A percentile compares a stretch with the other conserved stretches of the same genome.
Evolutionary conservation across 2,888 invertebrate genomes (phyloP).

Genomic region (Xylophagus ater): DNA sequence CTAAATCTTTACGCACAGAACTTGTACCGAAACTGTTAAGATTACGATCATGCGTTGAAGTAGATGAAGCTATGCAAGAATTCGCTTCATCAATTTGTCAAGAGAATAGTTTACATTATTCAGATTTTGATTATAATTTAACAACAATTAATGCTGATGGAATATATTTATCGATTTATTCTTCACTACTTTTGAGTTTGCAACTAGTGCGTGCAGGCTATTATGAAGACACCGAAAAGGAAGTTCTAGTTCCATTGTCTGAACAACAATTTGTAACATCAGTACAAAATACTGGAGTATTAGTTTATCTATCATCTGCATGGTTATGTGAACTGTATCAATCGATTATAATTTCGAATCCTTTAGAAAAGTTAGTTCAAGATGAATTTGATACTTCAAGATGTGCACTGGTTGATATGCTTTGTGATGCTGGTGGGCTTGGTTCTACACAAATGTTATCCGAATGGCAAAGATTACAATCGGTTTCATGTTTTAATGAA

Average conservation of each 20-base stretch:
- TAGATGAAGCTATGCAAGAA: slow-evolving; percentile 83
- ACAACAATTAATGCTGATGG: slow-evolving; percentile 85
- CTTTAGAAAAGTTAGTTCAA: slow-evolving; percentile 29
- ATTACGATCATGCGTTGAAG: slow-evolving; percentile 70
- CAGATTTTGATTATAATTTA: slow-evolving; percentile 47
- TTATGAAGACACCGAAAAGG: slow-evolving; percentile 48
- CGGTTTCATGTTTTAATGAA: slow-evolving; percentile 54
- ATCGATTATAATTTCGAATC: slow-evolving; percentile 57
- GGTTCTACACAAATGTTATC: slow-evolving; percentile 73
- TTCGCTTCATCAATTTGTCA: slow-evolving; percentile 87
- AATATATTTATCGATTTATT: slow-evolving; percentile 82
- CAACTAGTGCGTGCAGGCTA: slow-evolving; percentile 67
- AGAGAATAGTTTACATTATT: slow-evolving; percentile 45
- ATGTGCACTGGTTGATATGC: slow-evolving; percentile 38
- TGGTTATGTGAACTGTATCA: slow-evolving; percentile 92
- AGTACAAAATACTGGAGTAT: slow-evolving; percentile 82
- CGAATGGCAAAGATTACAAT: slow-evolving; percentile 76
- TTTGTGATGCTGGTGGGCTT: slow-evolving; percentile 70
- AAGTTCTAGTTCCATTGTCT: slow-evolving; percentile 47
- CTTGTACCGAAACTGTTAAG: slow-evolving; percentile 65
- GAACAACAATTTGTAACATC: slow-evolving; percentile 88
- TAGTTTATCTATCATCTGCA: slow-evolving; percentile 84
- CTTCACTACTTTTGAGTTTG: slow-evolving; percentile 69
- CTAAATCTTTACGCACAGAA: slow-evolving; percentile 60
- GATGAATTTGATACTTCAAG: slow-evolving; percentile 32